phyloP scores from a whole-genome alignment of 2,113 vertebrate species.

The Trichechus manatus region DNA sequence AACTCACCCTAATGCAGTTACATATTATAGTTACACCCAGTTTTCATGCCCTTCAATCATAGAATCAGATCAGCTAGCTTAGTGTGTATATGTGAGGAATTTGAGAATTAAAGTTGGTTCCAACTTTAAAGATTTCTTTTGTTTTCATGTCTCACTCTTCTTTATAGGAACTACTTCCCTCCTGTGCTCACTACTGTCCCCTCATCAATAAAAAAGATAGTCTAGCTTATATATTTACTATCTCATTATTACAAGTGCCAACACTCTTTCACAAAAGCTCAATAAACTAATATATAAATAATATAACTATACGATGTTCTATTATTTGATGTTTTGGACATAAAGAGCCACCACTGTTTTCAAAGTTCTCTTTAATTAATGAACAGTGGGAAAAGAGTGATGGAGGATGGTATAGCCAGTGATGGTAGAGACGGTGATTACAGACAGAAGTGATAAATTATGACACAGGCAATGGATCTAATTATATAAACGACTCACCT shows the following conservation, averaged over 20 bases:
- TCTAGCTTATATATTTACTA: slow-evolving; percentile 42
- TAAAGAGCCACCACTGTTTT: not conserved
- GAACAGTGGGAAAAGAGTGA: not conserved
- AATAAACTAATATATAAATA: not conserved
- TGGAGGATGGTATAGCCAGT: too few relatives aligned
- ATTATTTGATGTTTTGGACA: not conserved
- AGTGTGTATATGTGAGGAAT: not conserved
- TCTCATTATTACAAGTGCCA: not conserved
- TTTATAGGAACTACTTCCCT: not conserved
- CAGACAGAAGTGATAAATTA: not conserved
- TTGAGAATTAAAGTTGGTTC: not conserved
- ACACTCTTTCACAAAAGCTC: slow-evolving; percentile 38
- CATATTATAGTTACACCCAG: not conserved
- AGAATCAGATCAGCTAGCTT: not conserved
- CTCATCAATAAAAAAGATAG: not conserved
- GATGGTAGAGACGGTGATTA: not conserved
- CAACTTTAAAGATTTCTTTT: not conserved
- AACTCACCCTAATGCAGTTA: too few relatives aligned
- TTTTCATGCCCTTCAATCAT: not conserved
- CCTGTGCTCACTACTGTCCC: rapidly evolving
- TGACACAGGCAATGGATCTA: not conserved
- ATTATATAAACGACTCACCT: not conserved
- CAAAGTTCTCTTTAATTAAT: not conserved
- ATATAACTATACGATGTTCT: slow-evolving; percentile 60
- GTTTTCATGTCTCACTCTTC: not conserved